Evolutionary conservation across 2,113 vertebrate species (phyloP).

Genomic region (Neolamprologus sp.): DNA sequence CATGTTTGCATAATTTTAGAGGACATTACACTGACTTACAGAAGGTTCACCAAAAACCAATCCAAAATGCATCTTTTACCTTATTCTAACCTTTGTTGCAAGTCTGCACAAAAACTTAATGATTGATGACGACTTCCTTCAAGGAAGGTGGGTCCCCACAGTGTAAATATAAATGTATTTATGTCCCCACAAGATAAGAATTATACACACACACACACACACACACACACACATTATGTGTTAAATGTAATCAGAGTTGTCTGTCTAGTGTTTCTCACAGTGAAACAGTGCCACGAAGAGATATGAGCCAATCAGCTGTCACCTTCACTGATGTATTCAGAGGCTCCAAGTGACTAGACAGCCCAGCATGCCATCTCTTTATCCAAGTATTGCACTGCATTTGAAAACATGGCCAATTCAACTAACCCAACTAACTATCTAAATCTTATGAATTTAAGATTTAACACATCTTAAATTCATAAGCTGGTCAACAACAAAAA

Average conservation of each 20-base stretch:
- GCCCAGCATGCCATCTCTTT: not conserved
- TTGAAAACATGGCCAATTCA: not conserved
- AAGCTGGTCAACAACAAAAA: not conserved
- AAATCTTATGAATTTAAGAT: not conserved
- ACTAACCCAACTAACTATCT: not conserved
- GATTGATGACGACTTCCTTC: not conserved
- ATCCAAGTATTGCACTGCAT: not conserved
- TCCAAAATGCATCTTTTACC: not conserved
- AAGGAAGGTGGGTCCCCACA: not conserved
- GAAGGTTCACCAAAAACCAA: not conserved
- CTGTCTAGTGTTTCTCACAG: not conserved
- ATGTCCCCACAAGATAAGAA: not conserved
- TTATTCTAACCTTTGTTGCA: not conserved
- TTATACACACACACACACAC: not conserved
- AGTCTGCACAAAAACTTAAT: not conserved
- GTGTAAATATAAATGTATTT: not conserved
- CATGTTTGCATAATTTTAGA: not conserved
- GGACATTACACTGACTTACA: not conserved
- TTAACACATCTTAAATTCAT: not conserved
- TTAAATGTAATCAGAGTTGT: not conserved
- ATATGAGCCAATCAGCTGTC: conserved; percentile 47
- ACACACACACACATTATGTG: not conserved
- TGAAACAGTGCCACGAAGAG: not conserved
- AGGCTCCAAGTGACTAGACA: not conserved
- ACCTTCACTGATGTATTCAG: conserved; percentile 4